phyloP scores from a whole-genome alignment of 2,113 vertebrate genomes.

The Colinus virginianus region DNA sequence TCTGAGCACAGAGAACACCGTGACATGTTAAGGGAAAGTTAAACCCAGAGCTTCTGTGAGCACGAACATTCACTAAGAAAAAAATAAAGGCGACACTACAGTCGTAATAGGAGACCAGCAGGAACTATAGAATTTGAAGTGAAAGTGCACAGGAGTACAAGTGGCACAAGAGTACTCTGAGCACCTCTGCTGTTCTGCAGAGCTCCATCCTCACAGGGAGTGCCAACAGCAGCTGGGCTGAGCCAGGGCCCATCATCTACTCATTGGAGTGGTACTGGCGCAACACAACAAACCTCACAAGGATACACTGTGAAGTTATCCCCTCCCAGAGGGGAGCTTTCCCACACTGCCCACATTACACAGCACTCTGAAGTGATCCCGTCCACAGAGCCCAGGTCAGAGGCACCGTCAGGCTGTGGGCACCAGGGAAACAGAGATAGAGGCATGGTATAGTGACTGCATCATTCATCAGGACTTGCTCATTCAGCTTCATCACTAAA shows the following conservation, averaged over 20 bases:
- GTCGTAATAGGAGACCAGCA: background rate
- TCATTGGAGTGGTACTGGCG: fast-evolving
- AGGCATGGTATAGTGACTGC: fast-evolving
- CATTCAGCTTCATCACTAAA: background rate
- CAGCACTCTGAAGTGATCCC: fast-evolving
- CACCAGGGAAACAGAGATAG: fast-evolving
- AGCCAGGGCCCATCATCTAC: fast-evolving
- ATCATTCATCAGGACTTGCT: background rate
- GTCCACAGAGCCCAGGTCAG: background rate
- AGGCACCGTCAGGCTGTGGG: fast-evolving
- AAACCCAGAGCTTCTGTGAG: background rate
- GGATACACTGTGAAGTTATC: background rate
- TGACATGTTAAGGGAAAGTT: background rate
- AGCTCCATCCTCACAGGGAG: background rate
- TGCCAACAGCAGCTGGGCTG: background rate
- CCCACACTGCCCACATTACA: background rate
- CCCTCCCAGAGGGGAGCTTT: background rate
- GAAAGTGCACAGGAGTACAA: background rate
- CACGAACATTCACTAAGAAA: too few species aligned
- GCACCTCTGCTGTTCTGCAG: background rate
- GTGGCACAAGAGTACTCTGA: background rate
- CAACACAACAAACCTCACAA: background rate
- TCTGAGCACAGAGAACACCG: background rate
- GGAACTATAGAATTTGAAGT: background rate
- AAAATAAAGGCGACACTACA: background rate